Percentiles rank a stretch among this genome's conserved stretches.
Conservation (phyloP, 2,888 invertebrate genomes). For the Cryptocheilus praepositus region DNA sequence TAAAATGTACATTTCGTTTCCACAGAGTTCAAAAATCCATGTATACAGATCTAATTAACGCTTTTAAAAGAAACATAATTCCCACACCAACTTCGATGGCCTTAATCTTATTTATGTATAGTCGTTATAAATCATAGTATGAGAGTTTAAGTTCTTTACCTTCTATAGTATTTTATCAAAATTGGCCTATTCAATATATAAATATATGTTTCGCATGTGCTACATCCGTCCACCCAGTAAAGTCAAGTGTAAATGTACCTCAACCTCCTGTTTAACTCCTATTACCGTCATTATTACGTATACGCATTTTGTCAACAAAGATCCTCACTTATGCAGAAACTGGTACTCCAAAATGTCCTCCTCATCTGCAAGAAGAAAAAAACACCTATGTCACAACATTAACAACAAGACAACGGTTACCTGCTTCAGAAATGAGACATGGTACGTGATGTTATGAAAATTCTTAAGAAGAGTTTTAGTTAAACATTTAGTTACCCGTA, state of each 20-base stretch:
- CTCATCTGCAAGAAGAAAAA: constrained; percentile 71
- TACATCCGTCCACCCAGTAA: constrained; percentile 46
- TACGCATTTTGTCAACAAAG: constrained; percentile 54
- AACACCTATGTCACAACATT: constrained; percentile 22
- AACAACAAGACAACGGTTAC: background rate
- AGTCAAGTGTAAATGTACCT: constrained; percentile 49
- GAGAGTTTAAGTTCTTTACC: constrained; percentile 51
- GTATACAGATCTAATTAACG: constrained; percentile 37
- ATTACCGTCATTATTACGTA: constrained; percentile 57
- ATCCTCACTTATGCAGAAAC: constrained; percentile 75
- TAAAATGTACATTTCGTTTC: background rate
- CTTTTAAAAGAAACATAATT: constrained; percentile 36
- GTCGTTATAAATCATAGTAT: constrained; percentile 53
- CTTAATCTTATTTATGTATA: constrained; percentile 54
- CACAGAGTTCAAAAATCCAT: background rate
- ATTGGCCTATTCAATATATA: constrained; percentile 69
- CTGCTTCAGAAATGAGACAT: constrained; percentile 15
- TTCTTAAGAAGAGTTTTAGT: no score
- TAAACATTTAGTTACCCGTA: no score
- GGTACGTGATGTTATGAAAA: no score
- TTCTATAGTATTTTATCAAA: constrained; percentile 63
- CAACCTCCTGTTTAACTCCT: constrained; percentile 38
- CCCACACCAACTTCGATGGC: constrained; percentile 41
- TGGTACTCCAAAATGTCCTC: constrained; percentile 77
- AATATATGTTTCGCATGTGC: constrained; percentile 59